phyloP scores from a whole-genome alignment of 2,797 vertebrate genomes.

The Microctenopoma steveboyesi region DNA sequence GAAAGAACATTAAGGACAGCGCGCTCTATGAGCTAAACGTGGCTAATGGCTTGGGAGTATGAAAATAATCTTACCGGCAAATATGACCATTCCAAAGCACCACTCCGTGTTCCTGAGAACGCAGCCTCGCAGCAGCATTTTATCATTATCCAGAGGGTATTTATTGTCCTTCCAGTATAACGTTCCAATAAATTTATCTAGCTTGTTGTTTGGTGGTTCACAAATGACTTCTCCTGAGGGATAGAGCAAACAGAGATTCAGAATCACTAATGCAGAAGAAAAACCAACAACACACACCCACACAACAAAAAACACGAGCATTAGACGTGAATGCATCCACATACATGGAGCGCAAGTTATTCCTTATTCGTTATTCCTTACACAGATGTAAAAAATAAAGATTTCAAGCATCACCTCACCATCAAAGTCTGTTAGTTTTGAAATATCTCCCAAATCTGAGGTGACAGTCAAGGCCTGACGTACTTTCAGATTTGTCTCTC shows the following conservation, averaged over 20 bases:
- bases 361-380: neutral
- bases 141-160: slow-evolving; percentile 84
- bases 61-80: slow-evolving; percentile 81
- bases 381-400: neutral
- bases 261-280: neutral
- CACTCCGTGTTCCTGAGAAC: slow-evolving; percentile 88
- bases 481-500: slow-evolving; percentile 91
- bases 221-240: slow-evolving; percentile 85
- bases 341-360: too few relatives aligned
- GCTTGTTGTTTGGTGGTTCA: slow-evolving; percentile 89
- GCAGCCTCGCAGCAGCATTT: slow-evolving; percentile 87
- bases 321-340: neutral
- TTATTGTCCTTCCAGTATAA: slow-evolving; percentile 85
- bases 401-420: slow-evolving; percentile 75
- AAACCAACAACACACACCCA: neutral
- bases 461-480: slow-evolving; percentile 87
- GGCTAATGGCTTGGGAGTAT: slow-evolving; percentile 1
- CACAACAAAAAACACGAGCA: neutral
- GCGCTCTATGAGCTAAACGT: neutral
- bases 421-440: slow-evolving; percentile 86
- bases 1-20: neutral
- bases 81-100: slow-evolving; percentile 90
- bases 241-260: slow-evolving; percentile 1
- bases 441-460: slow-evolving; percentile 85
- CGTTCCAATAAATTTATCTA: slow-evolving; percentile 86